Percentiles rank a stretch among this genome's conserved stretches.
Evolutionary conservation across 2,797 vertebrate genomes (phyloP).

Genomic region (Hypotaenidia philippensis): DNA sequence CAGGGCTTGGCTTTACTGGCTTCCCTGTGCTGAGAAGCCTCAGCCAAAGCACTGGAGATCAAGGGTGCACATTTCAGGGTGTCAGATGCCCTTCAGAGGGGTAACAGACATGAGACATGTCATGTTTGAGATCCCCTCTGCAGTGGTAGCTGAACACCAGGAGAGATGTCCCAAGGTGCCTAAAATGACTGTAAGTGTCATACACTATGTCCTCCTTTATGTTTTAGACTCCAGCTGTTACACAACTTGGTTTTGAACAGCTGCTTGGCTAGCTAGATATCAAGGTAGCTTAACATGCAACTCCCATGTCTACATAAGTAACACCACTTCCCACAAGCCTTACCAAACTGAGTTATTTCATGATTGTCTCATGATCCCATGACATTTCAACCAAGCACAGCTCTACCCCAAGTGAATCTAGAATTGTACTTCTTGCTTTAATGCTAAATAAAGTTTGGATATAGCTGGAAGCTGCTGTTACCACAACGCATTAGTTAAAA

Average conservation of each 20-base stretch:
- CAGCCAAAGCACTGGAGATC: neutral
- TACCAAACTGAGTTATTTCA: neutral
- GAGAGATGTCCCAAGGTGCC: neutral
- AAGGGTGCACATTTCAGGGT: neutral
- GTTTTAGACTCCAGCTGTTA: neutral
- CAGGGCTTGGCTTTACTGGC: neutral
- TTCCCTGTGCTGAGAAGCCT: neutral
- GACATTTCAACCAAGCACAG: neutral
- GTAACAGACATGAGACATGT: rapidly evolving
- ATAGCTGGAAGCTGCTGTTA: neutral
- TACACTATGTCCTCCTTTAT: neutral
- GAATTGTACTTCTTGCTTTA: neutral
- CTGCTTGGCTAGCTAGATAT: neutral
- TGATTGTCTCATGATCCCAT: rapidly evolving
- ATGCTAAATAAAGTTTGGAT: neutral
- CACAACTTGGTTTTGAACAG: neutral
- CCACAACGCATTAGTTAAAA: neutral
- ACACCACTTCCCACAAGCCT: rapidly evolving
- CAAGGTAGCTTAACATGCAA: neutral
- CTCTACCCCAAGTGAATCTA: neutral
- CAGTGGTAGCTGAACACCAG: neutral
- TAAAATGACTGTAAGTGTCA: neutral
- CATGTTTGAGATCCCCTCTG: rapidly evolving
- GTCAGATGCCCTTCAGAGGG: neutral
- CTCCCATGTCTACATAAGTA: neutral